A percentile compares a stretch with the other conserved stretches of the same genome.
These are phyloP conservation scores for Channa striata DNA, from an alignment of 2,797 vertebrate genomes.

Conservation along the genomic window DNA sequence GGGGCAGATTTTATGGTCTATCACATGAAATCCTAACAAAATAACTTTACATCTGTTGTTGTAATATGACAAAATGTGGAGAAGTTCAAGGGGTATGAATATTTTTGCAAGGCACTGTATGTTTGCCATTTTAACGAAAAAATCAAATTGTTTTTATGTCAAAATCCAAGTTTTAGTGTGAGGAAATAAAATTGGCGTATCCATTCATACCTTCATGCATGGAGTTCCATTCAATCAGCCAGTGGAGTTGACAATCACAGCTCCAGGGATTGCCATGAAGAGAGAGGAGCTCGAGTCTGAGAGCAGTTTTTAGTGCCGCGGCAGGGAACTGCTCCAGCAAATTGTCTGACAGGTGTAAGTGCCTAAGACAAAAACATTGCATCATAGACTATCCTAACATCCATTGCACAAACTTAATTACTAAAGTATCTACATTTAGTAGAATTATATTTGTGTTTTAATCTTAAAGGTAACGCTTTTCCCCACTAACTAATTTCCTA, in stretches of 20 bases:
- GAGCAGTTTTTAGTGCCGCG: constrained; percentile 69
- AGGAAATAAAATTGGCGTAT: not conserved
- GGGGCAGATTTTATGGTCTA: too few relatives aligned
- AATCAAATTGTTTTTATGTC: too few relatives aligned
- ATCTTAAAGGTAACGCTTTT: not conserved
- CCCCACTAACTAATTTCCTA: not conserved
- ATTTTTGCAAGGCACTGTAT: too few relatives aligned
- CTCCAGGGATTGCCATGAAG: constrained; percentile 86
- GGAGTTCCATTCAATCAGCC: constrained; percentile 84
- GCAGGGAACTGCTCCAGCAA: constrained; percentile 79
- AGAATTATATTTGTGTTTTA: too few relatives aligned
- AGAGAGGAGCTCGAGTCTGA: constrained; percentile 80
- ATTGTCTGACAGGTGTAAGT: constrained; percentile 87
- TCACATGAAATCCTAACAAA: too few relatives aligned
- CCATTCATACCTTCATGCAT: constrained; percentile 74
- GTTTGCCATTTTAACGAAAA: too few relatives aligned
- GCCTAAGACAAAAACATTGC: constrained; percentile 60
- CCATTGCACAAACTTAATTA: not conserved
- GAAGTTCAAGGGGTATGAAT: too few relatives aligned
- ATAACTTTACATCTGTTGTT: too few relatives aligned
- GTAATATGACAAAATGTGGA: too few relatives aligned
- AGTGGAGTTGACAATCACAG: constrained; percentile 85
- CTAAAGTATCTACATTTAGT: too few relatives aligned
- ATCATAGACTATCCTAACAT: not conserved
- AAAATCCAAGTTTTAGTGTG: not conserved